Percentiles rank a stretch among this genome's conserved stretches.
Conservation (phyloP, 1,140 invertebrate genomes). For the Drosophila bifasciata region DNA sequence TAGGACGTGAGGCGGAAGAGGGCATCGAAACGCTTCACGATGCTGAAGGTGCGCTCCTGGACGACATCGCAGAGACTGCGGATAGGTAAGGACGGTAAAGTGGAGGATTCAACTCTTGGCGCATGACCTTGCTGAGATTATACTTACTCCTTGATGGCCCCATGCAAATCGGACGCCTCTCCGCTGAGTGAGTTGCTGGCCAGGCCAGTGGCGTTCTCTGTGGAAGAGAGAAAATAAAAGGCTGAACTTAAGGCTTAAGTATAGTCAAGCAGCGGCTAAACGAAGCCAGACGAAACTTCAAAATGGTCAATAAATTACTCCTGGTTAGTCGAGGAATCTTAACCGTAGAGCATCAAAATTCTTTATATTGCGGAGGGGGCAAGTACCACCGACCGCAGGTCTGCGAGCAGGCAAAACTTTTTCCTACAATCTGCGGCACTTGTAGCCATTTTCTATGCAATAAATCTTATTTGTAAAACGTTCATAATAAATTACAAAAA, state of each 20-base stretch:
- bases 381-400: slow-evolving; percentile 25
- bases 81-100: not conserved
- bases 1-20: slow-evolving; percentile 73
- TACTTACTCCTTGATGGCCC: slow-evolving; percentile 71
- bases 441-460: slow-evolving; percentile 66
- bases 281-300: slow-evolving; percentile 41
- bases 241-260: slow-evolving; percentile 5
- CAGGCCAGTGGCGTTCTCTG: slow-evolving; percentile 75
- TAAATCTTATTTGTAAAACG: slow-evolving; percentile 77
- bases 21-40: slow-evolving; percentile 77
- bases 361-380: slow-evolving; percentile 3
- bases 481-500: slow-evolving; percentile 73
- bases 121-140: not conserved
- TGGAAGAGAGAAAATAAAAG: not conserved
- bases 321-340: slow-evolving; percentile 22
- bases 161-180: slow-evolving; percentile 67
- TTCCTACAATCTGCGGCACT: slow-evolving; percentile 63
- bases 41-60: slow-evolving; percentile 76
- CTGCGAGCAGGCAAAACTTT: slow-evolving; percentile 40
- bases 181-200: slow-evolving; percentile 64
- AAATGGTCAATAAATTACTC: slow-evolving; percentile 42
- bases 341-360: slow-evolving; percentile 1
- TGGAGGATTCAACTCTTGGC: not conserved
- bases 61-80: slow-evolving; percentile 72
- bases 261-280: slow-evolving; percentile 9